Percentiles rank a stretch among this genome's conserved stretches.
These are phyloP conservation scores for Drosophila asahinai DNA, from an alignment of 1,140 invertebrate species.

Conservation along the genomic window DNA sequence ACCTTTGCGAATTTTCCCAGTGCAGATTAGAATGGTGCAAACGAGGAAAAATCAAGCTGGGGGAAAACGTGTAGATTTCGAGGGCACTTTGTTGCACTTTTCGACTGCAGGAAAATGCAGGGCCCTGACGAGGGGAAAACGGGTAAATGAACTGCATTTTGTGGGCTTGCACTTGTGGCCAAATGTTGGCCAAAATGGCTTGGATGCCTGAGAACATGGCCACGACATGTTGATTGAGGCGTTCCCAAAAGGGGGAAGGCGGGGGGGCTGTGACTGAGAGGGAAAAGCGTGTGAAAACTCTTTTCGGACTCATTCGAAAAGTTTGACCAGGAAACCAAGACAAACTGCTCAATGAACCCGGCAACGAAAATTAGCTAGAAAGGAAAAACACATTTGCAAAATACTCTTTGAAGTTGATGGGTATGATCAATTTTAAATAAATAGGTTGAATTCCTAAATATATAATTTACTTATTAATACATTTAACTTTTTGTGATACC, in stretches of 20 bases:
- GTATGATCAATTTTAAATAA: too few species aligned
- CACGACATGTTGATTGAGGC: slow-evolving; percentile 81
- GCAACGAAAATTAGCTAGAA: neutral
- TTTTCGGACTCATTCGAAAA: slow-evolving; percentile 22
- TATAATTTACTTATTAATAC: too few species aligned
- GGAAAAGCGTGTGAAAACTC: slow-evolving; percentile 39
- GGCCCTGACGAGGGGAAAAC: neutral
- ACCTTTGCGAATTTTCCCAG: neutral
- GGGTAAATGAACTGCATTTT: slow-evolving; percentile 67
- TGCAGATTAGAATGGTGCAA: slow-evolving; percentile 19
- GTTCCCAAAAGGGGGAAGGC: neutral
- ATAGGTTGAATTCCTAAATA: neutral
- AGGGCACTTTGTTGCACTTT: slow-evolving; percentile 67
- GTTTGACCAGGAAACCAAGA: slow-evolving; percentile 38
- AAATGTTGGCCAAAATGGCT: slow-evolving; percentile 78
- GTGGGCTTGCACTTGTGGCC: slow-evolving; percentile 80
- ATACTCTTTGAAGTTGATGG: neutral
- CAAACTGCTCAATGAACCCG: slow-evolving; percentile 11
- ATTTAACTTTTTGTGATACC: too few species aligned
- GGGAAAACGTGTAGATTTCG: slow-evolving; percentile 23
- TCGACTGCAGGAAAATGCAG: slow-evolving; percentile 31
- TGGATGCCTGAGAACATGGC: slow-evolving; percentile 65
- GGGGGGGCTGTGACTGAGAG: neutral
- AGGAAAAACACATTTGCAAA: neutral
- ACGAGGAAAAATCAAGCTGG: neutral